phyloP scores from a whole-genome alignment of 2,888 invertebrate species.

The Lacanobia oleracea region DNA sequence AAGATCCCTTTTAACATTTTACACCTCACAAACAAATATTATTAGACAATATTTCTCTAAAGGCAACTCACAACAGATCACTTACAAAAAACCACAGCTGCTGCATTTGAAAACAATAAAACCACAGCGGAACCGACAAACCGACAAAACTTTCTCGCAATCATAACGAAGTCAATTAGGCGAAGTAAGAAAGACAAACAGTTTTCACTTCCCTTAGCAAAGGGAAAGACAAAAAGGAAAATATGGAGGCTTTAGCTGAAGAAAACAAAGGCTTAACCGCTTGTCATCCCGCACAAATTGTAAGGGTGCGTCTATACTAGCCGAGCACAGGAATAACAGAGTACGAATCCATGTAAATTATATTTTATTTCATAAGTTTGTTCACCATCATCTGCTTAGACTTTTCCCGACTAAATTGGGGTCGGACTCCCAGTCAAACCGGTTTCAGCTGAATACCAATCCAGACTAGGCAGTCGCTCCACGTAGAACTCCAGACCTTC shows the following conservation, averaged over 20 bases:
- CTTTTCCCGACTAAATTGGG: too few relatives aligned
- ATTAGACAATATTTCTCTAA: neutral
- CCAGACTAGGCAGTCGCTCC: too few relatives aligned
- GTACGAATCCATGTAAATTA: too few relatives aligned
- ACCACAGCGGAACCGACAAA: neutral
- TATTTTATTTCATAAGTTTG: too few relatives aligned
- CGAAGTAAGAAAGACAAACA: slow-evolving; percentile 41
- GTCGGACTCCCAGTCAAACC: too few relatives aligned
- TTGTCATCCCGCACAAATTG: slow-evolving; percentile 48
- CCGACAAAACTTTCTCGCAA: slow-evolving; percentile 3
- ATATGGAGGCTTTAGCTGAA: slow-evolving; percentile 36
- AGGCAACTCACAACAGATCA: neutral
- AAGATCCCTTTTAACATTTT: too few relatives aligned
- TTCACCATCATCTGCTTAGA: too few relatives aligned
- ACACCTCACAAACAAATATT: too few relatives aligned
- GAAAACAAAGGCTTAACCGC: slow-evolving; percentile 54
- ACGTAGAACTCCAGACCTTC: too few relatives aligned
- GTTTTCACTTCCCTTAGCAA: slow-evolving; percentile 40
- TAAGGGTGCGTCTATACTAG: neutral
- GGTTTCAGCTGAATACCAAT: too few relatives aligned
- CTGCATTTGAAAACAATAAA: slow-evolving; percentile 8
- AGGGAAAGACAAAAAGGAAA: slow-evolving; percentile 39
- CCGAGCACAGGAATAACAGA: too few relatives aligned
- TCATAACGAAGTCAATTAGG: slow-evolving; percentile 56
- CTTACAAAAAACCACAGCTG: neutral